phyloP scores from a whole-genome alignment of 2,113 vertebrate genomes.

The Dermatemys mawii region DNA sequence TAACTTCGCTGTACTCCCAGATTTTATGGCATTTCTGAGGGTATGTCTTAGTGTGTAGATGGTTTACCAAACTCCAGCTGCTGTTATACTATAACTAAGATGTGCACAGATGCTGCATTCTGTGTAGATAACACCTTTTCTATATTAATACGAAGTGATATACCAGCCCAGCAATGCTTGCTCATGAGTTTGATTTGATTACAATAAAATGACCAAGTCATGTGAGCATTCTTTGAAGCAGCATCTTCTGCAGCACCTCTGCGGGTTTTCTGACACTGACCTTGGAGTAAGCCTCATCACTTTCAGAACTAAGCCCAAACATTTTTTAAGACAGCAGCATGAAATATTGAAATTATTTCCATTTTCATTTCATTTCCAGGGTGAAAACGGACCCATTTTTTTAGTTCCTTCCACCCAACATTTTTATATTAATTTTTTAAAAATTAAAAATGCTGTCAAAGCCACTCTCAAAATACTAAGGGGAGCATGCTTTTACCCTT shows the following conservation, averaged over 20 bases:
- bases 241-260: too few relatives aligned
- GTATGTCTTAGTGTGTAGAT: accelerated
- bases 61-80: background rate
- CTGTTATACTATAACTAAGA: background rate
- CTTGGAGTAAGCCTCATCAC: background rate
- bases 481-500: background rate
- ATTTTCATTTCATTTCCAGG: background rate
- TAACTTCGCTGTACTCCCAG: background rate
- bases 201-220: background rate
- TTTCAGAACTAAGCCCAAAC: background rate
- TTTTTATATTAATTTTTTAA: background rate
- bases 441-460: background rate
- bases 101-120: background rate
- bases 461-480: background rate
- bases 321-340: accelerated
- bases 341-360: background rate
- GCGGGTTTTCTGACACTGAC: background rate
- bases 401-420: too few relatives aligned
- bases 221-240: background rate
- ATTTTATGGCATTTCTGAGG: background rate
- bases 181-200: background rate
- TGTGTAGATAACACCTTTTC: background rate
- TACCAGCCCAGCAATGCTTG: background rate
- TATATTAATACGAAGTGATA: background rate
- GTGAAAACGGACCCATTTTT: background rate